Evolutionary conservation across 2,888 invertebrate genomes (phyloP), one percentile per base, ranked within the genome.

Genomic region (Drosophila longiperda): DNA sequence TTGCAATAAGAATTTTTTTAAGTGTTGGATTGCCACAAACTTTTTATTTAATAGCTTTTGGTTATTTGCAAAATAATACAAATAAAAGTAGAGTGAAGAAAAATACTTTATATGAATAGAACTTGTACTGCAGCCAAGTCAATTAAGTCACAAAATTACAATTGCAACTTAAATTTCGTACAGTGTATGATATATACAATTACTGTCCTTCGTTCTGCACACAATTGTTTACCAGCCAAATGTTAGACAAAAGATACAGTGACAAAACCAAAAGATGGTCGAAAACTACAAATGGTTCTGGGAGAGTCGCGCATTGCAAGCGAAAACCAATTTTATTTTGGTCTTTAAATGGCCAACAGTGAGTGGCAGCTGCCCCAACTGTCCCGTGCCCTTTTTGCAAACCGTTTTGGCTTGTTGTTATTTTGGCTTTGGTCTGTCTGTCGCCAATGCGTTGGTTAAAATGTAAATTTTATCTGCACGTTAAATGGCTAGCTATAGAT

Each of bases 391-490:
- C 6, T 12, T 20, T 9, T 29, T 12, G 4, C 36, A 23, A 11
- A 23, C n/a, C 17, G 26, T 36, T 40, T 68, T 53, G 63, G 72
- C 72, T 60, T 66, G 66, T 72, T 69, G 62, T 66, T 70, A 36
- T 75, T 69, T 62, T 60, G 73, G 66, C 61, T 62, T 73, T 66
- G 60, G 33, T 48, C 54, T 54, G 40, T 23, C 54, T 54, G 36
- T 54, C 12, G 54, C 53, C 54, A 54, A 62, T 58, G 61, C 62
- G 52, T 78, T 59, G 67, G 76, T 73, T 81, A 82, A 82, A 82
- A 83, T 83, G 82, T 83, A 83, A 83, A 83, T 83, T 83, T 81
- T 82, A 82, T 82, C 70, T 68, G 54, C 53, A 81, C 82, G 79
- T 82, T 82, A 83, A 82, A 81, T 79, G 82, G 75, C 68, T 63